Conservation (phyloP, 2,797 vertebrate genomes). For the Sebastes taczanowskii region DNA sequence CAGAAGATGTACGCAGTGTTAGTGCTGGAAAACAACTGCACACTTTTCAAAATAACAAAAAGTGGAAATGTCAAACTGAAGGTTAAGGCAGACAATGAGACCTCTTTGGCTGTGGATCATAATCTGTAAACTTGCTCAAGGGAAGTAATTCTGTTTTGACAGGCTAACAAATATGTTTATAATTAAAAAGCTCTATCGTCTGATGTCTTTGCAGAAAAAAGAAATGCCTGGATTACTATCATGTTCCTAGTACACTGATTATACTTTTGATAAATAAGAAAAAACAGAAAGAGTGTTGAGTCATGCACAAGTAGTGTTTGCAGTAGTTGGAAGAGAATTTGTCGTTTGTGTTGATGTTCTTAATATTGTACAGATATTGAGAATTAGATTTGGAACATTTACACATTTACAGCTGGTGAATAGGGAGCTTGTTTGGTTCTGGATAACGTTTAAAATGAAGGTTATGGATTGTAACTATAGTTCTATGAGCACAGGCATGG, state of each 20-base stretch:
- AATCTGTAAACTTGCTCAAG: neutral
- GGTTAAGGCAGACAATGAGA: neutral
- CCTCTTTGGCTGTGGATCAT: neutral
- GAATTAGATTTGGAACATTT: neutral
- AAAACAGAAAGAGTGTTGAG: neutral
- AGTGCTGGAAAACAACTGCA: neutral
- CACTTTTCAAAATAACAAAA: neutral
- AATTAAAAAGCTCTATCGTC: neutral
- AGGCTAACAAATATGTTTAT: neutral
- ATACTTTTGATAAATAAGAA: neutral
- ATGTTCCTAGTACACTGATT: neutral
- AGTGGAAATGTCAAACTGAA: constrained; percentile 7
- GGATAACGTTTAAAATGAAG: neutral
- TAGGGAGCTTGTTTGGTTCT: neutral
- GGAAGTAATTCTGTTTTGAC: constrained; percentile 3
- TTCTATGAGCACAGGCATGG: neutral
- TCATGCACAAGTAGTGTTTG: constrained; percentile 2
- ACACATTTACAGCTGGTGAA: neutral
- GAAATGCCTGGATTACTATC: neutral
- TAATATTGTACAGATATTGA: neutral
- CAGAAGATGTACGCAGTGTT: neutral
- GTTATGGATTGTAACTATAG: neutral
- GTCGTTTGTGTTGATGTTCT: neutral
- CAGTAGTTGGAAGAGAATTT: neutral
- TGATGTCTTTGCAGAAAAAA: neutral